Percentiles rank a stretch among this genome's conserved stretches.
phyloP scores from a whole-genome alignment of 2,888 invertebrate genomes.

The Drepanosiphum platanoidis region DNA sequence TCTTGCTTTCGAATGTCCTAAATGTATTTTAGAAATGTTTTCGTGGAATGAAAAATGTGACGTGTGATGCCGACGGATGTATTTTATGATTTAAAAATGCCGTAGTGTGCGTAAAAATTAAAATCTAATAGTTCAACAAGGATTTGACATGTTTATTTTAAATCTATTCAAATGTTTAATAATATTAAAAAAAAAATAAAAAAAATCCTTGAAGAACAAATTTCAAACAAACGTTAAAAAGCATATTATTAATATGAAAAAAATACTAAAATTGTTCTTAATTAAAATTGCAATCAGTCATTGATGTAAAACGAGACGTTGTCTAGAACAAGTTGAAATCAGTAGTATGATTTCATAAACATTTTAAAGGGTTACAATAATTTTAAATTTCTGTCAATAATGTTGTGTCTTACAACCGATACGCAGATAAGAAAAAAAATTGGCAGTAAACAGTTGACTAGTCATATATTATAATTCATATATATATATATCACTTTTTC shows the following conservation, averaged over 20 bases:
- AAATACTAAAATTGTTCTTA: no score
- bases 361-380: no score
- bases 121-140: not conserved
- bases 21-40: not conserved
- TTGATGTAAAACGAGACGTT: not conserved
- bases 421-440: no score
- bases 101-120: not conserved
- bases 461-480: no score
- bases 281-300: not conserved
- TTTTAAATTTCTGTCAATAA: no score
- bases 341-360: no score
- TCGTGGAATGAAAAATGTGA: not conserved
- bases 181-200: slow-evolving; percentile 3
- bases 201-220: not conserved
- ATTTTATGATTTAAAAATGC: no score
- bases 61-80: not conserved
- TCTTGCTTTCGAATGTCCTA: not conserved
- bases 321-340: not conserved
- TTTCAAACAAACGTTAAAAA: slow-evolving; percentile 44
- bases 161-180: not conserved
- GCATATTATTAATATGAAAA: not conserved
- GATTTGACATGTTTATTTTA: not conserved
- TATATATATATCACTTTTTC: no score
- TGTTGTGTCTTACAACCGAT: no score
- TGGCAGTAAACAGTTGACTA: no score